phyloP scores from a whole-genome alignment of 1,140 invertebrate species.

The Bombyx mori region ASM3026992v2 NC_085109.1:9487001-9487500 shows the following conservation, averaged over 20 bases:
- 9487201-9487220: slow-evolving; percentile 45
- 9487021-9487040: no score
- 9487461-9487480: slow-evolving; percentile 16
- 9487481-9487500: slow-evolving; percentile 13
- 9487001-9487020: no score
- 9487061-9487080: no score
- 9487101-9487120: no score
- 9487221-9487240: slow-evolving; percentile 38
- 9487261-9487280: slow-evolving; percentile 39
- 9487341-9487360: slow-evolving; percentile 44
- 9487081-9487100: no score
- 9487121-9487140: background rate
- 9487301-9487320: slow-evolving; percentile 35
- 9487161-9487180: slow-evolving; percentile 25
- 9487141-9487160: slow-evolving; percentile 35
- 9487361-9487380: slow-evolving; percentile 45
- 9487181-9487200: slow-evolving; percentile 29
- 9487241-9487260: slow-evolving; percentile 37
- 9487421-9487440: slow-evolving; percentile 19
- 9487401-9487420: slow-evolving; percentile 29
- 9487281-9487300: slow-evolving; percentile 35
- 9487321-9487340: slow-evolving; percentile 48
- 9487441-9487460: slow-evolving; percentile 20
- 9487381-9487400: slow-evolving; percentile 44
- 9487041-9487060: no score